Conservation (phyloP, 2,113 vertebrate genomes). For the Lepus timidus region DNA sequence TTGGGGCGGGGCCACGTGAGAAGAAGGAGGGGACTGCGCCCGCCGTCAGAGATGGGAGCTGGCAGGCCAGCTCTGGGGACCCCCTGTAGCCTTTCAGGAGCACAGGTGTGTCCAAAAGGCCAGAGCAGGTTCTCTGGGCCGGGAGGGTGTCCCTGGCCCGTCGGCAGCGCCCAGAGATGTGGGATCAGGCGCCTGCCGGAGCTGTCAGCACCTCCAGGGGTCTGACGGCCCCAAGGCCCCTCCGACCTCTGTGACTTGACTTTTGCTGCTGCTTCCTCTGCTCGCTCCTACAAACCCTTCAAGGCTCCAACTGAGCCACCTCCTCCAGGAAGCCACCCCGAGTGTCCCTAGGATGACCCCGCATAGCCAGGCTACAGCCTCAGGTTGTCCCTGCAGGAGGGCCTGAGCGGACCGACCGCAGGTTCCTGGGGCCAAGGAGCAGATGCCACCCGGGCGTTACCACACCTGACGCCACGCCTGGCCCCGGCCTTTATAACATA, state of each 20-base stretch:
- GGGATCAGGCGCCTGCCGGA: accelerated
- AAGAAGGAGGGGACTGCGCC: not conserved
- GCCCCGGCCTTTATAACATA: not conserved
- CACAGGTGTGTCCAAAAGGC: not conserved
- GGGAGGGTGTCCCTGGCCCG: not conserved
- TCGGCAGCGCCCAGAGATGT: not conserved
- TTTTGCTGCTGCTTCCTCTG: not conserved
- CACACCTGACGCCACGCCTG: not conserved
- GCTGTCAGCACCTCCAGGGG: accelerated
- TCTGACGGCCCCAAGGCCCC: not conserved
- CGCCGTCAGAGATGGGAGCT: not conserved
- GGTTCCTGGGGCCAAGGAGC: not conserved
- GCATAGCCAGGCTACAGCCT: accelerated
- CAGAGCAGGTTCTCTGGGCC: not conserved
- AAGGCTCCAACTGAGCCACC: not conserved
- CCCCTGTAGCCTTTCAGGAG: accelerated
- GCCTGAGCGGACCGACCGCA: not conserved
- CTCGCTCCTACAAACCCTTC: not conserved
- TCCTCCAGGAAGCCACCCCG: slow-evolving; percentile 1
- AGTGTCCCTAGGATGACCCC: not conserved
- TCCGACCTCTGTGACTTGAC: not conserved
- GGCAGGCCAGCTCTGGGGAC: not conserved
- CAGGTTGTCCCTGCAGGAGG: not conserved
- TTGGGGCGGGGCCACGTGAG: not conserved
- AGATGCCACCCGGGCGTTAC: not conserved